A percentile compares a stretch with the other conserved stretches of the same genome.
phyloP scores from a whole-genome alignment of 2,797 vertebrate genomes.

The Ibycter americanus region DNA sequence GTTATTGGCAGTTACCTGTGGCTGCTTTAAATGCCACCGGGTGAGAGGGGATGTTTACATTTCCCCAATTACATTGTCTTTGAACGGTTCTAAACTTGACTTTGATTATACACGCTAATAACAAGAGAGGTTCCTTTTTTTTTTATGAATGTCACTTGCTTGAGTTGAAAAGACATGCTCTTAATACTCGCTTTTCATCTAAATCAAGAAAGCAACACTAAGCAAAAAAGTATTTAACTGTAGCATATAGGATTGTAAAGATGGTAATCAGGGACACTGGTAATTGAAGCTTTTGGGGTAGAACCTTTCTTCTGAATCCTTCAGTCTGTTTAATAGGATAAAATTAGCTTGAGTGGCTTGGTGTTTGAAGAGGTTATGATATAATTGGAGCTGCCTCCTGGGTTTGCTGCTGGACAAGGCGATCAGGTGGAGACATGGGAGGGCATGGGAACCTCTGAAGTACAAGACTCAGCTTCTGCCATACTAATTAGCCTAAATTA shows the following conservation, averaged over 20 bases:
- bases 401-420: constrained; percentile 81
- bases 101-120: constrained; percentile 74
- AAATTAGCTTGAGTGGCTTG: constrained; percentile 82
- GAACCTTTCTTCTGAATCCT: constrained; percentile 82
- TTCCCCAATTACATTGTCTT: constrained; percentile 51
- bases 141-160: constrained; percentile 70
- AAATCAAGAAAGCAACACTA: constrained; percentile 76
- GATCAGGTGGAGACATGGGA: constrained; percentile 79
- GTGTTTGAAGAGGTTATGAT: constrained; percentile 84
- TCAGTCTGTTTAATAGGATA: constrained; percentile 84
- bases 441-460: constrained; percentile 77
- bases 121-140: constrained; percentile 58
- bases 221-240: constrained; percentile 79
- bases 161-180: constrained; percentile 75
- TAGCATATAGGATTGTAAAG: constrained; percentile 76
- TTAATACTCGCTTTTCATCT: constrained; percentile 79
- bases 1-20: constrained; percentile 49
- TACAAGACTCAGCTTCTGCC: constrained; percentile 69
- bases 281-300: constrained; percentile 82
- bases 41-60: constrained; percentile 15
- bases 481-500: constrained; percentile 82
- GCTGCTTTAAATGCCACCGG: constrained; percentile 31
- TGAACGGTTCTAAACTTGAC: constrained; percentile 72
- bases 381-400: constrained; percentile 82
- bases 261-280: constrained; percentile 80